Conservation (phyloP, 2,113 vertebrate genomes). For the Microcebus murinus region DNA sequence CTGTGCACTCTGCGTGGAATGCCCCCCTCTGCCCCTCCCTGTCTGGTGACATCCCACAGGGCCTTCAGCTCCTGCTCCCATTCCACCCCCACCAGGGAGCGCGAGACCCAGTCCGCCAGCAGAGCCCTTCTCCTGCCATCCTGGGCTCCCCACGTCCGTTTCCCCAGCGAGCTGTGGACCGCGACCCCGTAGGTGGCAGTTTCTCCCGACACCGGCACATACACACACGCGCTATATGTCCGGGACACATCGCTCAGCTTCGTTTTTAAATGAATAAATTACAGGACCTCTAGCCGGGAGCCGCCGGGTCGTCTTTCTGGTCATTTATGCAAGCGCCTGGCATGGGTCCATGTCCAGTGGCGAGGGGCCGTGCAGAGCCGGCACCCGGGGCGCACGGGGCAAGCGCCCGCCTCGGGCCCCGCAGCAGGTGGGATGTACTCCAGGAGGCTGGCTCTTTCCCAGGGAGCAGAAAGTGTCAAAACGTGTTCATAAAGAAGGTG, state of each 20-base stretch:
- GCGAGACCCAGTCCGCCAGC: rapidly evolving
- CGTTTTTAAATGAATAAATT: background rate
- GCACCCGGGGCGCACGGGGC: rapidly evolving
- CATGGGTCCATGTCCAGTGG: rapidly evolving
- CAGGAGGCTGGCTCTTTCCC: background rate
- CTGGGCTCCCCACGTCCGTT: background rate
- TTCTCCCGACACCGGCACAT: background rate
- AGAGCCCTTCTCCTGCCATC: too few species aligned
- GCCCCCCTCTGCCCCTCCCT: background rate
- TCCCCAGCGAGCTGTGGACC: rapidly evolving
- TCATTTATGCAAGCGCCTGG: too few species aligned
- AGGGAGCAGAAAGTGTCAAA: background rate
- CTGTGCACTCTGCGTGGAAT: rapidly evolving
- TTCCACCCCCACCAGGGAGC: background rate
- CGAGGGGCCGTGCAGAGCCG: background rate
- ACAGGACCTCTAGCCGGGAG: background rate
- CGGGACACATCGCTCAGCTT: background rate
- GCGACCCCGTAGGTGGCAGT: too few species aligned
- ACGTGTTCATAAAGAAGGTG: background rate
- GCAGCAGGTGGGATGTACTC: background rate
- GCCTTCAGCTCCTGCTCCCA: background rate
- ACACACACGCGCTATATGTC: rapidly evolving
- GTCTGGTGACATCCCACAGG: rapidly evolving
- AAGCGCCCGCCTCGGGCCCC: rapidly evolving
- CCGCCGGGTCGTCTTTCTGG: background rate